Evolutionary conservation across 2,888 invertebrate genomes (phyloP).

Genomic region (Nephrotoma guestfalica): DNA sequence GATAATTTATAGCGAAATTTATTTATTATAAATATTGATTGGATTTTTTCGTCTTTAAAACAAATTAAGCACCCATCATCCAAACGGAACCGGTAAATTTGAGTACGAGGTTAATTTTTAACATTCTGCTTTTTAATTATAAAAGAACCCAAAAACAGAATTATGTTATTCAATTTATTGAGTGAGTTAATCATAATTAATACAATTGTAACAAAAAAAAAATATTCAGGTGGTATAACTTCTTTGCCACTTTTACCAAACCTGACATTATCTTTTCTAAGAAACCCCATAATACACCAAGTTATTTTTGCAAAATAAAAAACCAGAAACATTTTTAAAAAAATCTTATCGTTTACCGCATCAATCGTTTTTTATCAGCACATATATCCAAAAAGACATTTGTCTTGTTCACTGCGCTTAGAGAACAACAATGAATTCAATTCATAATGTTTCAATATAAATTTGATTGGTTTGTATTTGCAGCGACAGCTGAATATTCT

Average conservation of each 20-base stretch:
- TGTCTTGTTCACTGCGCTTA: background rate
- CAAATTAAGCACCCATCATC: background rate
- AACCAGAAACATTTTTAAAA: background rate
- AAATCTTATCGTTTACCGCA: background rate
- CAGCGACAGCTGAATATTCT: background rate
- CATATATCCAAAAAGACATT: background rate
- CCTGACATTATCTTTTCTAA: background rate
- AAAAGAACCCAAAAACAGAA: no score
- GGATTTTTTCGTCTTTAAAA: background rate
- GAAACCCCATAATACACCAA: background rate
- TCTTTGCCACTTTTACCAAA: background rate
- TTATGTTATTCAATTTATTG: no score
- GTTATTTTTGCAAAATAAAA: background rate
- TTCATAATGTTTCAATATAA: background rate
- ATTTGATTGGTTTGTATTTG: background rate
- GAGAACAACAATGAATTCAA: background rate
- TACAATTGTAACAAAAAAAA: no score
- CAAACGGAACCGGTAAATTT: no score
- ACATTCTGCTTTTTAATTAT: no score
- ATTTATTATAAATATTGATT: background rate
- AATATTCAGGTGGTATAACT: background rate
- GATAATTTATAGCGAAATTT: background rate
- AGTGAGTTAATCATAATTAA: no score
- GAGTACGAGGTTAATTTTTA: background rate
- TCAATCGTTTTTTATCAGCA: background rate